These are phyloP conservation scores for Augiades crinisus DNA, from an alignment of 2,888 invertebrate genomes.

Conservation along the genomic window DNA sequence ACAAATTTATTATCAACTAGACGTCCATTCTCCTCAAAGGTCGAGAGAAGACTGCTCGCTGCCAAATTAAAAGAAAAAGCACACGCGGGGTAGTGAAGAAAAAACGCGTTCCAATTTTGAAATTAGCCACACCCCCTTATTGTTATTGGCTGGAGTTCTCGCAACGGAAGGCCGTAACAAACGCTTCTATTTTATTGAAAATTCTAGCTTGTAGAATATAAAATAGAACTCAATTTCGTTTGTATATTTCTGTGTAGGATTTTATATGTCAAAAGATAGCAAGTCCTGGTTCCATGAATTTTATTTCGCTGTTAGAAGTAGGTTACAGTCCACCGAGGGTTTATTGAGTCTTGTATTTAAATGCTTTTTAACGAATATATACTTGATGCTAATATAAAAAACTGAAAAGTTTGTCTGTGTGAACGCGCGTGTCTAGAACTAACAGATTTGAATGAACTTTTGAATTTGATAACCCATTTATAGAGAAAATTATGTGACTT, in stretches of 20 bases:
- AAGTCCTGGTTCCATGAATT: slow-evolving; percentile 45
- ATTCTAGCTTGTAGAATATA: neutral
- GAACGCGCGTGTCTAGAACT: too few relatives aligned
- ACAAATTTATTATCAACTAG: neutral
- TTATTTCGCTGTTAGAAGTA: slow-evolving; percentile 44
- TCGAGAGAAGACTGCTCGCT: slow-evolving; percentile 45
- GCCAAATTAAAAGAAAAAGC: slow-evolving; percentile 51
- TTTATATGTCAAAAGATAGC: slow-evolving; percentile 24
- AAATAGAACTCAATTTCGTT: slow-evolving; percentile 21
- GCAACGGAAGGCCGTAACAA: slow-evolving; percentile 39
- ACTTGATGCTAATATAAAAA: too few relatives aligned
- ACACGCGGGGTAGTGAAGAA: slow-evolving; percentile 45
- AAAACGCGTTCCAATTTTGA: slow-evolving; percentile 69
- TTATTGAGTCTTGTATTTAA: slow-evolving; percentile 24
- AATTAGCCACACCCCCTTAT: slow-evolving; percentile 71
- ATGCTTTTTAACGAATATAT: slow-evolving; percentile 35
- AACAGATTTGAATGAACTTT: too few relatives aligned
- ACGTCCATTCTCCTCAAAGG: slow-evolving; percentile 4
- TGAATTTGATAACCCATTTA: too few relatives aligned
- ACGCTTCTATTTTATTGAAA: neutral
- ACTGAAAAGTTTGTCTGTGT: too few relatives aligned
- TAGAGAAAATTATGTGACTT: too few relatives aligned
- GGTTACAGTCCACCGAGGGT: slow-evolving; percentile 31
- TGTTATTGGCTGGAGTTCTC: slow-evolving; percentile 62
- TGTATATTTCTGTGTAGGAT: slow-evolving; percentile 28